Conservation (phyloP, 2,113 vertebrate genomes). For the Triplophysa siluroides region DNA sequence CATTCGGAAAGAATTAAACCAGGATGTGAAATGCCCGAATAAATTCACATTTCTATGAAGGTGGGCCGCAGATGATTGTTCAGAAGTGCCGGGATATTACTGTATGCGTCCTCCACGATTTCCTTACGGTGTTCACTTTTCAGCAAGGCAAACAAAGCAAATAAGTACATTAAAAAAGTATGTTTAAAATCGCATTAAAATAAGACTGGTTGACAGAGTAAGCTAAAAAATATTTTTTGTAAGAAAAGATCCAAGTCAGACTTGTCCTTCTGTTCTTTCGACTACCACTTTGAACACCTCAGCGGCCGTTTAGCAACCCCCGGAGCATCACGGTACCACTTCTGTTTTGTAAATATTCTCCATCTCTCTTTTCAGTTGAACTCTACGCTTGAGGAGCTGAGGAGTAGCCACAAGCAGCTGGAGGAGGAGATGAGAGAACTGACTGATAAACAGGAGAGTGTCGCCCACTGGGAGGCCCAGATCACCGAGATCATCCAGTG, state of each 20-base stretch:
- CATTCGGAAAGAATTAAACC: constrained; percentile 18
- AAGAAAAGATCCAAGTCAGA: too few relatives aligned
- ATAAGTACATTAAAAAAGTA: not conserved
- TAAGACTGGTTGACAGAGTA: too few relatives aligned
- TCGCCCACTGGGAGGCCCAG: constrained; percentile 98
- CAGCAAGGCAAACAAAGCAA: not conserved
- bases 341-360: not conserved
- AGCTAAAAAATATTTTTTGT: too few relatives aligned
- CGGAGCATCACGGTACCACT: too few relatives aligned
- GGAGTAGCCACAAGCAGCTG: constrained; percentile 82
- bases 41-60: constrained; percentile 19
- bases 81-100: not conserved
- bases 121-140: not conserved
- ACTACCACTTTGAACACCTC: too few relatives aligned
- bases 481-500: constrained; percentile 99
- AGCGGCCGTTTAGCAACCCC: too few relatives aligned
- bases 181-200: not conserved
- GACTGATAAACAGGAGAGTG: constrained; percentile 95
- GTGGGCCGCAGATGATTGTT: not conserved
- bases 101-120: not conserved
- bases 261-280: too few relatives aligned
- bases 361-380: constrained; percentile 73
- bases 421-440: constrained; percentile 94
- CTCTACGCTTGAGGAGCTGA: constrained; percentile 83
- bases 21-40: constrained; percentile 15